phyloP scores from a whole-genome alignment of 2,113 vertebrate genomes.

The Anhinga anhinga region DNA sequence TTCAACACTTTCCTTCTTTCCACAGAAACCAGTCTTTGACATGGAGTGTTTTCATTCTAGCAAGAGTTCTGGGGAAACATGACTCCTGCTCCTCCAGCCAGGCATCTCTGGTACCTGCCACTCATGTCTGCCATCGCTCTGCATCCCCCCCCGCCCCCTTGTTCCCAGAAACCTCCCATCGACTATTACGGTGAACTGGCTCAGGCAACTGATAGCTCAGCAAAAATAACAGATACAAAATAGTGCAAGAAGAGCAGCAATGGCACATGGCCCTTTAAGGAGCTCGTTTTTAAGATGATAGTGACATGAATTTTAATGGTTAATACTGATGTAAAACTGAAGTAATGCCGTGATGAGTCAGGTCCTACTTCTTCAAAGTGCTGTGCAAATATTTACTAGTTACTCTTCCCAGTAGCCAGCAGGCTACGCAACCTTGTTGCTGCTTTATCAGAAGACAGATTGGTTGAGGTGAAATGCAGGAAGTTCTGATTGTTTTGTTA shows the following conservation, averaged over 20 bases:
- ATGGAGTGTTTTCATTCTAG: not conserved
- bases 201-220: not conserved
- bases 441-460: not conserved
- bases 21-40: not conserved
- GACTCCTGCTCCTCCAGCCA: not conserved
- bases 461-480: not conserved
- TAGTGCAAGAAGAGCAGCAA: not conserved
- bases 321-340: conserved; percentile 9
- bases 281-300: not conserved
- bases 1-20: not conserved
- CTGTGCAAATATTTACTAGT: conserved; percentile 47
- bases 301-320: not conserved
- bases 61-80: not conserved
- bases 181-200: not conserved
- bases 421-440: not conserved
- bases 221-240: not conserved
- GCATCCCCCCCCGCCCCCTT: not conserved
- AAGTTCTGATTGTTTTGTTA: conserved; percentile 6
- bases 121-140: not conserved
- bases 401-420: conserved; percentile 11
- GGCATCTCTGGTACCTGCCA: not conserved
- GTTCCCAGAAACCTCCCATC: not conserved
- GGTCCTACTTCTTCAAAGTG: not conserved
- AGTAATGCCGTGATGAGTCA: not conserved
- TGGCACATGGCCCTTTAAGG: not conserved